These are phyloP conservation scores for Pristionchus japonicus DNA, from an alignment of 2,888 invertebrate genomes.

Conservation along the genomic window DNA sequence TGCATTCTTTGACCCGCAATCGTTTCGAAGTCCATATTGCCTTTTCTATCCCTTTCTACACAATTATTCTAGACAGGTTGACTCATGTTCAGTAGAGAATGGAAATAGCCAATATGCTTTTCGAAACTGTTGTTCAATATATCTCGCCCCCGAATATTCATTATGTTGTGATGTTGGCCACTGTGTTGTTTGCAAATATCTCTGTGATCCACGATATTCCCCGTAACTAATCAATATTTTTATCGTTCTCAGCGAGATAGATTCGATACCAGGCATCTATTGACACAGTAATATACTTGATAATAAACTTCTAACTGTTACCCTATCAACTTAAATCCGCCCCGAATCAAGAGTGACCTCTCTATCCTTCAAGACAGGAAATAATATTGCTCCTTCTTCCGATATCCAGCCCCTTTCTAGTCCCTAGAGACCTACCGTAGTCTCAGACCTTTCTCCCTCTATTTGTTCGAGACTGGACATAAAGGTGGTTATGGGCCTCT, in stretches of 20 bases:
- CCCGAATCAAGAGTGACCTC: too few relatives aligned
- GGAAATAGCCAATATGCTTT: not conserved
- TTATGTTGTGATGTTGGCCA: conserved; percentile 12
- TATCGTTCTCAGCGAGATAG: not conserved
- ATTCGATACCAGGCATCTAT: not conserved
- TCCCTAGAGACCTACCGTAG: not conserved
- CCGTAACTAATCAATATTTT: not conserved
- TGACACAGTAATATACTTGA: not conserved
- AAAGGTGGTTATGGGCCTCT: not conserved
- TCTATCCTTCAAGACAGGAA: too few relatives aligned
- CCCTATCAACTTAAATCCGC: too few relatives aligned
- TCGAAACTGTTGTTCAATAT: not conserved
- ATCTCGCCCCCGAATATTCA: not conserved
- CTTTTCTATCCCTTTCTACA: not conserved
- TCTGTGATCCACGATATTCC: not conserved
- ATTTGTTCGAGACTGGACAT: conserved; percentile 22
- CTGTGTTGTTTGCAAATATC: not conserved
- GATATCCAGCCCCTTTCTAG: too few relatives aligned
- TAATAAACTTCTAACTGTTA: not conserved
- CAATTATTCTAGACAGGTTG: too few relatives aligned
- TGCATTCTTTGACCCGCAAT: not conserved
- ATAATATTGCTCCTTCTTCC: not conserved
- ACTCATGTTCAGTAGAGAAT: too few relatives aligned
- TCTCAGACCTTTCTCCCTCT: not conserved
- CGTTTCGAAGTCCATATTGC: not conserved